Conservation (phyloP, 2,888 invertebrate species). For the Drosophila eohydei region DNA sequence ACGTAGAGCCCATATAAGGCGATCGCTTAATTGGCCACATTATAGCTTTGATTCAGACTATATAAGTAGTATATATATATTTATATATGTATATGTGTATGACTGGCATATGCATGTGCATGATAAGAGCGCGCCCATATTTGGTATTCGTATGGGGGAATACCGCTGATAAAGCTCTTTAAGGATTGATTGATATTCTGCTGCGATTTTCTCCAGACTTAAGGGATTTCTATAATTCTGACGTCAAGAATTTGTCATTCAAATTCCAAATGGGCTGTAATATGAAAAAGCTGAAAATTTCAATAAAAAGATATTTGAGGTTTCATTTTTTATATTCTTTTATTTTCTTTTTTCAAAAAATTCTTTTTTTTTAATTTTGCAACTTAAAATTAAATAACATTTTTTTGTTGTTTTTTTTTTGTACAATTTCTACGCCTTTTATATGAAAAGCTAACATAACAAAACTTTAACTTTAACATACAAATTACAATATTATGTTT, state of each 20-base stretch:
- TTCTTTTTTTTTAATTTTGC: conserved; percentile 50
- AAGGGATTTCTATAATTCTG: conserved; percentile 33
- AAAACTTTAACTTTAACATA: conserved; percentile 71
- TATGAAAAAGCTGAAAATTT: conserved; percentile 40
- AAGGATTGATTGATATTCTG: conserved; percentile 21
- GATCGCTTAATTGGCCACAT: conserved; percentile 43
- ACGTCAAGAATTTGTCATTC: conserved; percentile 38
- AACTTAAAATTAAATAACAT: conserved; percentile 67
- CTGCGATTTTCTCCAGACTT: conserved; percentile 4
- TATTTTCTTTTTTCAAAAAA: conserved; percentile 47
- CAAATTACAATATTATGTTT: conserved; percentile 48
- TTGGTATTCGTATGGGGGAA: conserved; percentile 47
- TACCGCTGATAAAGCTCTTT: conserved; percentile 34
- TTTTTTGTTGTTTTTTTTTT: conserved; percentile 33
- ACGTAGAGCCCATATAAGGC: background rate
- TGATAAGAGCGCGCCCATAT: conserved; percentile 37
- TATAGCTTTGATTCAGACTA: conserved; percentile 16
- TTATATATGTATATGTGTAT: background rate
- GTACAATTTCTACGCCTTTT: conserved; percentile 27
- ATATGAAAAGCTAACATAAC: conserved; percentile 76
- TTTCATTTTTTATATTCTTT: conserved; percentile 37
- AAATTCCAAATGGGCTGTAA: conserved; percentile 3
- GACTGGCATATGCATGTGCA: background rate
- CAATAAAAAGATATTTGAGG: conserved; percentile 34
- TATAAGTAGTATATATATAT: background rate